Conservation (phyloP, 2,888 invertebrate species). For the Macaria liturata region DNA sequence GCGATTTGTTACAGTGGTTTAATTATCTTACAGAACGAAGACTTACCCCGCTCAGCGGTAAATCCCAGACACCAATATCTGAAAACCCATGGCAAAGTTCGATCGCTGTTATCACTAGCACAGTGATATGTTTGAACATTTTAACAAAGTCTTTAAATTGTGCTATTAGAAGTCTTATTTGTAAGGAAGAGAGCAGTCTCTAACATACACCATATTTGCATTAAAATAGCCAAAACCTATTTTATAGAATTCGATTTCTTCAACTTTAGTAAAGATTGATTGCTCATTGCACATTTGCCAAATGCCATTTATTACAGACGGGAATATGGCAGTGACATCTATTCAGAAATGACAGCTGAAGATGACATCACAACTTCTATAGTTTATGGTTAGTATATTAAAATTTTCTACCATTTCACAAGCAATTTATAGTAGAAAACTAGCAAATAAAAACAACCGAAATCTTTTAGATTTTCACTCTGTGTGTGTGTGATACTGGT, state of each 20-base stretch:
- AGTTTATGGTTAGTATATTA: neutral
- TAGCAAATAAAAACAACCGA: no score
- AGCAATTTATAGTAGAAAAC: neutral
- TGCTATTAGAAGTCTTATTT: slow-evolving; percentile 12
- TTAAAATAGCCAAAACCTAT: slow-evolving; percentile 7
- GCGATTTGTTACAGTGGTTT: no score
- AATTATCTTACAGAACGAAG: neutral
- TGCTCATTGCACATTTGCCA: slow-evolving; percentile 5
- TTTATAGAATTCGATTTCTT: slow-evolving; percentile 8
- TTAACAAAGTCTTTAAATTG: slow-evolving; percentile 31
- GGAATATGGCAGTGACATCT: neutral
- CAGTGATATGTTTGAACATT: slow-evolving; percentile 60
- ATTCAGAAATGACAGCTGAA: neutral
- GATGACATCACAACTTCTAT: slow-evolving; percentile 1
- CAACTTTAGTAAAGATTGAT: slow-evolving; percentile 2
- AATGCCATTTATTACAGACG: neutral
- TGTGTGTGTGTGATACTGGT: no score
- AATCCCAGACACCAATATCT: slow-evolving; percentile 87
- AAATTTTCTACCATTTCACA: neutral
- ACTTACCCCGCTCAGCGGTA: slow-evolving; percentile 81
- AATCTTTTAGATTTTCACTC: no score
- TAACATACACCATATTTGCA: slow-evolving; percentile 12
- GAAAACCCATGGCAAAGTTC: slow-evolving; percentile 75
- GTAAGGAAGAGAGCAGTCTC: neutral
- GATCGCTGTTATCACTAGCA: slow-evolving; percentile 55